phyloP scores from a whole-genome alignment of 1,140 invertebrate species.

The Macrocentrus cingulum region DNA sequence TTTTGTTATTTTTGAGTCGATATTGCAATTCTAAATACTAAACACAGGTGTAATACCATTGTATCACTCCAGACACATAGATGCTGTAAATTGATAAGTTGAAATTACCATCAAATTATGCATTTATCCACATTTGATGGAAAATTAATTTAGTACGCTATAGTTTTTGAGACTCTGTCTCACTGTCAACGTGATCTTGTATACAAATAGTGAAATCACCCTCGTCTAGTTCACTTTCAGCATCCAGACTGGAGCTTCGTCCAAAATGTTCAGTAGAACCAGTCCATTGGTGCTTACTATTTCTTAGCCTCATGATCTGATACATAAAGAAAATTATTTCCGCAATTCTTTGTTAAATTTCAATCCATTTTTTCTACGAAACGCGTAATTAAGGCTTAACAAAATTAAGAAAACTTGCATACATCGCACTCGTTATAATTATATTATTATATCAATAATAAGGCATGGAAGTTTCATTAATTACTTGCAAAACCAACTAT shows the following conservation, averaged over 20 bases:
- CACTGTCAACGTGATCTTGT: constrained; percentile 43
- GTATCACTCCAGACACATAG: constrained; percentile 18
- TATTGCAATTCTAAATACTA: constrained; percentile 14
- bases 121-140: constrained; percentile 5
- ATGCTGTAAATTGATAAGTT: neutral
- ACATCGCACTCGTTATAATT: constrained; percentile 22
- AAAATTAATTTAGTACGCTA: constrained; percentile 9
- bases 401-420: constrained; percentile 3
- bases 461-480: too few species aligned
- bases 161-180: constrained; percentile 14
- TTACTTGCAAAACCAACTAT: too few species aligned
- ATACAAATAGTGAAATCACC: constrained; percentile 52
- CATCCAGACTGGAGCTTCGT: constrained; percentile 56
- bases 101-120: constrained; percentile 11
- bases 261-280: constrained; percentile 42
- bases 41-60: constrained; percentile 22
- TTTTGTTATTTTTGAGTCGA: too few species aligned
- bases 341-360: constrained; percentile 1
- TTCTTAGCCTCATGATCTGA: constrained; percentile 69
- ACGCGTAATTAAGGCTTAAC: neutral
- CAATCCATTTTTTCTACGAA: neutral
- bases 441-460: neutral
- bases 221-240: constrained; percentile 61
- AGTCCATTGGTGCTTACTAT: constrained; percentile 59
- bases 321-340: constrained; percentile 21